Evolutionary conservation across 2,888 invertebrate genomes (phyloP).

Genomic region (Asteroscopus sphinx): DNA sequence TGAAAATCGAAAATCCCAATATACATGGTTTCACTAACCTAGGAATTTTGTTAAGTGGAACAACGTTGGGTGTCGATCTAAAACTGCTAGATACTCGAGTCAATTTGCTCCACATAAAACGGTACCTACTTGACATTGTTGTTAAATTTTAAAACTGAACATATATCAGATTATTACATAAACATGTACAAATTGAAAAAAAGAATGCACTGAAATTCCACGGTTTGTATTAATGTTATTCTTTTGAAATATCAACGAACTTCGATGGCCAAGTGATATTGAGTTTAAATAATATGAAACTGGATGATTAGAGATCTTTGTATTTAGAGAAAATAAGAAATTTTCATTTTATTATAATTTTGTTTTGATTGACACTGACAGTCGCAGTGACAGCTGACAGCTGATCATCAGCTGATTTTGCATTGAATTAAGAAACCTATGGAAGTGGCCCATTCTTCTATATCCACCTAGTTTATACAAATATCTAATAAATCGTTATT

Average conservation of each 20-base stretch:
- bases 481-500: too few species aligned
- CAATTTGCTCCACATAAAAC: constrained; percentile 68
- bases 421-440: too few species aligned
- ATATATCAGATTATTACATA: constrained; percentile 34
- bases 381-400: too few species aligned
- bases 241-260: too few species aligned
- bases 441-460: too few species aligned
- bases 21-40: constrained; percentile 64
- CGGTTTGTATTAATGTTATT: too few species aligned
- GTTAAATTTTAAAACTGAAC: neutral
- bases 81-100: constrained; percentile 60
- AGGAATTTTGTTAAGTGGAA: constrained; percentile 17
- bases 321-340: constrained; percentile 1
- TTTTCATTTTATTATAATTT: neutral
- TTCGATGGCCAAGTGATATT: too few species aligned
- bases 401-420: too few species aligned
- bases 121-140: constrained; percentile 69
- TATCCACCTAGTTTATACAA: too few species aligned
- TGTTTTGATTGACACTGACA: constrained; percentile 2
- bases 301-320: too few species aligned
- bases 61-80: constrained; percentile 32
- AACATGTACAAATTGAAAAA: constrained; percentile 15
- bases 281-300: too few species aligned
- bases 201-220: too few species aligned
- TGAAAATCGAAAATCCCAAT: constrained; percentile 86